Evolutionary conservation across 2,888 invertebrate species (phyloP).

Genomic region (Troilus luridus): DNA sequence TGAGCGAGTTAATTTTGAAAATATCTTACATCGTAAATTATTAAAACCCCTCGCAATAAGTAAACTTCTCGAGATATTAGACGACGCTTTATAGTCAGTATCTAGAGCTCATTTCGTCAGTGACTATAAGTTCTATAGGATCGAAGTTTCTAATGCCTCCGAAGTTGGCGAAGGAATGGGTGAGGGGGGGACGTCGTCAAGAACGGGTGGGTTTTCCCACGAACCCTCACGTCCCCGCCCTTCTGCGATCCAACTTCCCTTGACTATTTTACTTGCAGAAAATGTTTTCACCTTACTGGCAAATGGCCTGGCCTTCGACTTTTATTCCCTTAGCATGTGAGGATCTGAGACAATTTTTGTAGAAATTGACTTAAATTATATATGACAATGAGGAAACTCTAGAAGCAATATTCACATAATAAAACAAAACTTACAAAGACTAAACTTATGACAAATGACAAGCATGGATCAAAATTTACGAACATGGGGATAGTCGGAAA

Average conservation of each 20-base stretch:
- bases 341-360: neutral
- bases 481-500: neutral
- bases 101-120: slow-evolving; percentile 35
- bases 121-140: slow-evolving; percentile 43
- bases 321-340: neutral
- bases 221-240: neutral
- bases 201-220: slow-evolving; percentile 32
- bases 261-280: slow-evolving; percentile 1
- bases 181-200: neutral
- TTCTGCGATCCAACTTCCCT: neutral
- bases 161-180: neutral
- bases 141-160: slow-evolving; percentile 42
- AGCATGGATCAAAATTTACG: neutral
- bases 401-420: neutral
- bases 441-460: neutral
- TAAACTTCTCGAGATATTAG: neutral
- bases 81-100: slow-evolving; percentile 6
- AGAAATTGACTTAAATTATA: too few species aligned
- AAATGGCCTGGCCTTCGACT: neutral
- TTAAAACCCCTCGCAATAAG: neutral
- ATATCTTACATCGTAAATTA: neutral
- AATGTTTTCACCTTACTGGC: neutral
- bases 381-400: neutral
- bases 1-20: neutral
- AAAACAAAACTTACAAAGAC: neutral